Evolutionary conservation across 1,140 invertebrate species (phyloP).

Genomic region (Eriosoma lanigerum): DNA sequence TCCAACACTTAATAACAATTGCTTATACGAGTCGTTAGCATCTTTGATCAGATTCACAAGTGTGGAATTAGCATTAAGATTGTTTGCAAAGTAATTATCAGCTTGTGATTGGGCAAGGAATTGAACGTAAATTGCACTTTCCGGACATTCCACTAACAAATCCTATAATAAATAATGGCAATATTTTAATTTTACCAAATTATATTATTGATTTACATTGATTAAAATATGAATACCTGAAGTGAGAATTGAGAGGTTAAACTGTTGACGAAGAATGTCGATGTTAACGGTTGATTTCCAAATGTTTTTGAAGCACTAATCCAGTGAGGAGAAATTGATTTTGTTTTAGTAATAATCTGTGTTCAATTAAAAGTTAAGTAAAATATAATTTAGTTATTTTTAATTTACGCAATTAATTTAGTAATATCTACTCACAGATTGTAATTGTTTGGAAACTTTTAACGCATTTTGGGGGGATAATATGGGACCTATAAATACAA

Average conservation of each 20-base stretch:
- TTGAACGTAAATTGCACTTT: constrained; percentile 17
- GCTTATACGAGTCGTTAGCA: constrained; percentile 1
- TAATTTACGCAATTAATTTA: background rate
- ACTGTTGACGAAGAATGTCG: constrained; percentile 71
- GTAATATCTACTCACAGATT: background rate
- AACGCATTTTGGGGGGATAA: background rate
- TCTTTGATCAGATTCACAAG: background rate
- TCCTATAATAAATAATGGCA: background rate
- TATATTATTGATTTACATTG: background rate
- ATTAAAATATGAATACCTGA: background rate
- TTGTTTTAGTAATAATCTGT: constrained; percentile 62
- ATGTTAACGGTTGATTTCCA: constrained; percentile 62
- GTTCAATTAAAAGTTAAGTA: background rate
- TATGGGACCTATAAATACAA: background rate
- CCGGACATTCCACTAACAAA: background rate
- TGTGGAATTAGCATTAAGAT: background rate
- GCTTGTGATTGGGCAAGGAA: background rate
- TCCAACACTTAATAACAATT: constrained; percentile 19
- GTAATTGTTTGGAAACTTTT: constrained; percentile 36
- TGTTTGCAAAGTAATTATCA: background rate
- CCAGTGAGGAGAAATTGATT: constrained; percentile 64
- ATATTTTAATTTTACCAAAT: background rate
- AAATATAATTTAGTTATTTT: background rate
- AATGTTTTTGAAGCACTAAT: constrained; percentile 63
- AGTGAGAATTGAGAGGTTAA: constrained; percentile 64